Evolutionary conservation across 1,140 invertebrate genomes (phyloP).

Genomic region (Drosophila lacertosa): DNA sequence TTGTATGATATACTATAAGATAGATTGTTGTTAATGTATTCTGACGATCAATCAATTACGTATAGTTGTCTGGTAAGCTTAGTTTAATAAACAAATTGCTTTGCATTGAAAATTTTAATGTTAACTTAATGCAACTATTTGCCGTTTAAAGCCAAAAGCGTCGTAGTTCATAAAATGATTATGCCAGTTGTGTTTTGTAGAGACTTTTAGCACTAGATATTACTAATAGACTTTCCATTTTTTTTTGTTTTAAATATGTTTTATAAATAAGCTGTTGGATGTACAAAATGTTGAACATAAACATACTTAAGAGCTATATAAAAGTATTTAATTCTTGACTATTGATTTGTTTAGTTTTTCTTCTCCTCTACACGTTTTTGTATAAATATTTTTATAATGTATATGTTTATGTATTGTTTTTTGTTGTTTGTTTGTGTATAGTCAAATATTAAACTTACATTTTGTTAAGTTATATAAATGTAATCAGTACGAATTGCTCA

Average conservation of each 20-base stretch:
- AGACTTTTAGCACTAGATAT: constrained; percentile 35
- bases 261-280: constrained; percentile 65
- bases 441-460: constrained; percentile 52
- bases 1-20: constrained; percentile 26
- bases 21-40: constrained; percentile 24
- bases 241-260: constrained; percentile 40
- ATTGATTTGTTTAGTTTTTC: constrained; percentile 29
- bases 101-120: constrained; percentile 46
- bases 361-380: neutral
- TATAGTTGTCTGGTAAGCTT: constrained; percentile 41
- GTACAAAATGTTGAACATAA: constrained; percentile 65
- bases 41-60: constrained; percentile 53
- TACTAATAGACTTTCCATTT: constrained; percentile 23
- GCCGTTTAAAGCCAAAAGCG: constrained; percentile 65
- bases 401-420: constrained; percentile 53
- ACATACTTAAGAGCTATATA: constrained; percentile 55
- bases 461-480: constrained; percentile 44
- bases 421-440: constrained; percentile 35
- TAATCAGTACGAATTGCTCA: constrained; percentile 74
- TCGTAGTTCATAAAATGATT: constrained; percentile 62
- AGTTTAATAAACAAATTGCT: constrained; percentile 61
- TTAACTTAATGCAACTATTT: constrained; percentile 53
- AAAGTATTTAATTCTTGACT: constrained; percentile 41
- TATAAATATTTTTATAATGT: constrained; percentile 53
- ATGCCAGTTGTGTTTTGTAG: constrained; percentile 47